Conservation (phyloP, 92 coral and sea anemone species). For the Heliopora coerulea region DNA sequence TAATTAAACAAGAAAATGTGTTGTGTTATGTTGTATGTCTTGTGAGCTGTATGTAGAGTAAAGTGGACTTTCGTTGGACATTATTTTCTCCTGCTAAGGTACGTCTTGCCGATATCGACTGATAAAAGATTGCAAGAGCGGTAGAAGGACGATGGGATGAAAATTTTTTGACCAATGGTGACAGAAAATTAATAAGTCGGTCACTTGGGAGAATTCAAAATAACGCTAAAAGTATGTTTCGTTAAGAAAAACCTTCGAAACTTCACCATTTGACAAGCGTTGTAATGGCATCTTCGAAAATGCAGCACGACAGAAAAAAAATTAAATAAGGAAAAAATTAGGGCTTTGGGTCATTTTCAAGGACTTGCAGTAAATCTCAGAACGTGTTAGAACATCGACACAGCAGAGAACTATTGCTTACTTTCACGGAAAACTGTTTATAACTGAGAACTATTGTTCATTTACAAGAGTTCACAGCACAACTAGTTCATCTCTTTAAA, state of each 20-base stretch:
- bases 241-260: neutral
- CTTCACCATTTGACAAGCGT: neutral
- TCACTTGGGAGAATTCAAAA: conserved; percentile 30
- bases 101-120: neutral
- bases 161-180: neutral
- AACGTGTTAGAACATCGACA: too few relatives aligned
- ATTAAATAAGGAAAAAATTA: neutral
- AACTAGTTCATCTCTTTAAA: too few relatives aligned
- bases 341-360: neutral
- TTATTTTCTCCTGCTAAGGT: neutral
- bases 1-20: neutral
- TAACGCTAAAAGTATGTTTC: neutral
- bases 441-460: neutral
- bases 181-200: conserved; percentile 12
- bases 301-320: neutral
- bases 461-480: neutral
- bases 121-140: conserved; percentile 24
- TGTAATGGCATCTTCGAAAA: neutral
- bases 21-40: neutral
- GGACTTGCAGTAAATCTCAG: too few relatives aligned
- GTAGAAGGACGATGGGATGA: neutral
- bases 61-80: neutral
- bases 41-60: neutral
- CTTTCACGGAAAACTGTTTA: neutral
- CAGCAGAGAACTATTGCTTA: neutral